Conservation (phyloP, 1,140 invertebrate species). For the Euura lappo region DNA sequence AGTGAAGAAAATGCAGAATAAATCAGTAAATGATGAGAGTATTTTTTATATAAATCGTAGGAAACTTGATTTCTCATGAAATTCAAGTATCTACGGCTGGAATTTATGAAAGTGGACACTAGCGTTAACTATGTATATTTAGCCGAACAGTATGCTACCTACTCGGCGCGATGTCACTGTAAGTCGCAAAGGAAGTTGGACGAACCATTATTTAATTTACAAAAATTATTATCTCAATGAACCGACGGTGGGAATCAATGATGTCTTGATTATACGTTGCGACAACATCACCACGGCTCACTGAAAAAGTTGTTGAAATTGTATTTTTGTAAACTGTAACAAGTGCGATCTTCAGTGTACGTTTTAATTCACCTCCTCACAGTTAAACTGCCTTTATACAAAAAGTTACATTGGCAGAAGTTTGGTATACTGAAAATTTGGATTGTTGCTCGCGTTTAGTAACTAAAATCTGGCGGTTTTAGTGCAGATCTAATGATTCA, state of each 20-base stretch:
- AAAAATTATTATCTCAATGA: not conserved
- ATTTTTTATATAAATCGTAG: conserved; percentile 7
- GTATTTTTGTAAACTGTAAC: not conserved
- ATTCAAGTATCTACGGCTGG: not conserved
- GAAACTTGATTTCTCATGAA: not conserved
- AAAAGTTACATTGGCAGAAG: too few species aligned
- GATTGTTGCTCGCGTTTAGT: too few species aligned
- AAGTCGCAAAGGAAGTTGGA: too few species aligned
- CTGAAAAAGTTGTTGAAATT: not conserved
- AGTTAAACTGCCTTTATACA: too few species aligned
- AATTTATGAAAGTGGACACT: conserved; percentile 3
- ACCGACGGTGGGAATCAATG: not conserved
- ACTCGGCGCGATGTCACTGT: too few species aligned
- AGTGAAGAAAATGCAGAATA: not conserved
- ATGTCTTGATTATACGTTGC: not conserved
- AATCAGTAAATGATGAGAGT: not conserved
- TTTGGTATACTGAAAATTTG: too few species aligned
- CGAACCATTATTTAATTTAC: too few species aligned
- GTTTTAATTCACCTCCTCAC: too few species aligned
- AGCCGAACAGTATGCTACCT: not conserved
- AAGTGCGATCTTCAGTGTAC: too few species aligned
- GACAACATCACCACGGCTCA: not conserved
- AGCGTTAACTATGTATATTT: not conserved
- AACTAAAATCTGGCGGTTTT: too few species aligned
- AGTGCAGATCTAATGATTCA: too few species aligned